These are phyloP conservation scores for Ceratina japonica DNA, from an alignment of 1,140 invertebrate genomes.

Conservation along the genomic window DNA sequence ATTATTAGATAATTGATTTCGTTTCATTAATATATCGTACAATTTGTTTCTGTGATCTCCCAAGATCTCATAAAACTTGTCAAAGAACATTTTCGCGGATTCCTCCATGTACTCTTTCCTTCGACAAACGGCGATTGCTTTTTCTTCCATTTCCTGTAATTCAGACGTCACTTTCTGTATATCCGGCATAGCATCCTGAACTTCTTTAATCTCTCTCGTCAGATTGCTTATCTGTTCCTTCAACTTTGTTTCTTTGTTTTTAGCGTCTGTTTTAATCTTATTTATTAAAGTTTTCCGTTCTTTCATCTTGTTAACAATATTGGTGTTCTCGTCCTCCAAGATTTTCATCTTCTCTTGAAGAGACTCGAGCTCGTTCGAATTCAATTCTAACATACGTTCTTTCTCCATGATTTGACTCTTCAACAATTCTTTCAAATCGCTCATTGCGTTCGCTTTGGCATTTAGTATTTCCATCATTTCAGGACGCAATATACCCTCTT, in stretches of 20 bases:
- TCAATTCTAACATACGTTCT: constrained; percentile 40
- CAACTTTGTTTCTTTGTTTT: constrained; percentile 58
- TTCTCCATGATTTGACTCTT: constrained; percentile 50
- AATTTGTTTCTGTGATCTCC: constrained; percentile 49
- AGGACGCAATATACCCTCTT: constrained; percentile 56
- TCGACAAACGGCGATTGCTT: constrained; percentile 57
- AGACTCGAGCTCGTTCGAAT: constrained; percentile 57
- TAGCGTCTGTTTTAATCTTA: constrained; percentile 53
- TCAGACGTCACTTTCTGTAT: constrained; percentile 33
- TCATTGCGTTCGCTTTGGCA: constrained; percentile 57
- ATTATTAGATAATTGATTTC: too few relatives aligned
- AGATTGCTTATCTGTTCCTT: constrained; percentile 61
- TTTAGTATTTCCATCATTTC: constrained; percentile 59
- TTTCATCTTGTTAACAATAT: constrained; percentile 43
- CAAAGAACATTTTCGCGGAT: constrained; percentile 63
- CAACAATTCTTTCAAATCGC: constrained; percentile 55
- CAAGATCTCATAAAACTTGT: constrained; percentile 60
- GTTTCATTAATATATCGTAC: too few relatives aligned
- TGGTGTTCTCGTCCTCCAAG: constrained; percentile 53
- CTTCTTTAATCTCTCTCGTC: constrained; percentile 53
- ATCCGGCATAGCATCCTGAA: constrained; percentile 51
- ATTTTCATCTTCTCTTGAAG: constrained; percentile 55
- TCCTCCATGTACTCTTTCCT: constrained; percentile 58
- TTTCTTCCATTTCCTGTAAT: constrained; percentile 57
- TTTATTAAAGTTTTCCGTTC: constrained; percentile 51